Evolutionary conservation across 2,113 vertebrate genomes (phyloP), one percentile per base, ranked within the genome.

Genomic region (Ophthalmolycus amberensis): DNA sequence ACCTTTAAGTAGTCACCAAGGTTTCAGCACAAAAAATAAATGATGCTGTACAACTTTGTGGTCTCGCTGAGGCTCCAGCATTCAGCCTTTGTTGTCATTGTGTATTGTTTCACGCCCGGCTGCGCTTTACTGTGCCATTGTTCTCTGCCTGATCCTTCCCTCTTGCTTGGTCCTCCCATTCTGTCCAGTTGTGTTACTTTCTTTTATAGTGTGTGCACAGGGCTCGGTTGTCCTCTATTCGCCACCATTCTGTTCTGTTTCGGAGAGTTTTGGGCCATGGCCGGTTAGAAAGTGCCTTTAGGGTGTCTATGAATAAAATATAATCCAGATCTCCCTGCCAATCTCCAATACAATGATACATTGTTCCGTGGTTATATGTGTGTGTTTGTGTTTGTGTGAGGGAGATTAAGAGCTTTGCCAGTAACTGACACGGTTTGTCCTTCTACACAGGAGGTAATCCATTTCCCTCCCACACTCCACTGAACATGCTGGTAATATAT

Each of bases 221-320:
- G 18, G 15, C 34, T 77, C 40, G 12, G 25, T 40, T 37, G 32
- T 46, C 18, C 63, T 54, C 32, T 25, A 25, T 16, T 56, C 12
- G 27, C 12, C 37, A 25, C 68, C 20, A 40, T 42, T 32, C 46
- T 12, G 25, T 29, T 46, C 29, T 32, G 15, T 42, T 58, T 27
- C 32, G 46, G 46, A 29, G 5, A 6, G 69, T 68, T 38, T 38
- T 58, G 60, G 62, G 32, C 25, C 37, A 18, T 15, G 27, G 48
- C 54, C 68, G 15, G 52, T 59, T 75, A 59, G 46, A 37, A 54
- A 50, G 42, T 32, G 8, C 40, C 32, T 60, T 54, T 48, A 74
- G 54, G 78, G 52, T 48, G 52, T 68, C 54, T 48, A 62, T 75
- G 64, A 81, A 81, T 75, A 60, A 69, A 75, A 75, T 81, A 75